Base-by-base conservation (phyloP, 2,888 invertebrate genomes). In the Acleris holmiana region DNA sequence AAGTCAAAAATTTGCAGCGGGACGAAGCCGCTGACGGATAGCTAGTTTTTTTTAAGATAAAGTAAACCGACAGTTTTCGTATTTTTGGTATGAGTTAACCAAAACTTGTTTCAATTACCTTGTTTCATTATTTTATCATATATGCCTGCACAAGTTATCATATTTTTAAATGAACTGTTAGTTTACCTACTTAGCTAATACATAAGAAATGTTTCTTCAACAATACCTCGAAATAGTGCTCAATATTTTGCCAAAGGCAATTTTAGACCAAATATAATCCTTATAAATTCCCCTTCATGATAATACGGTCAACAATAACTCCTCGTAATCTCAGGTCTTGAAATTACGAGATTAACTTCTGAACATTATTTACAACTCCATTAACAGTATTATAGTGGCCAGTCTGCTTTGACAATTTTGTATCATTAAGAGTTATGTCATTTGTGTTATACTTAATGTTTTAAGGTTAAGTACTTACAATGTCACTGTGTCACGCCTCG, bases 401-500 rank as follows among this genome's bases (percentile, higher is more conserved):
- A 57, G 44, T 51, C 40, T 40, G 63, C 18, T 63, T 63, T 57
- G 46, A 51, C 51, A 57, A 18, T n/a, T 21, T 49, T 19, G 8
- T 51, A 19, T 53, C 15, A 51, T 57, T 57, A 17, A 46, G 56
- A 6, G 25, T 41, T 50, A 41, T 29, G 48, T 50, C 35, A 44
- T 18, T 55, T 49, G 44, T 2, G 15, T 40, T 4, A 4, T 15
- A 21, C 25, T 46, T 23, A 46, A 57, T 50, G 55, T 44, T 57
- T 35, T 23, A 18, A 46, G 51, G 46, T 21, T 57, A 46, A 23
- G 46, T 47, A 8, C 29, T 57, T 21, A 57, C 21, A 40, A 63
- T 63, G 51, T 57, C 35, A 51, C 10, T 57, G 59, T 50, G 57
- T 67, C 47, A 63, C 65, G 64, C 66, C 67, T 64, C 69, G 57